A percentile compares a stretch with the other conserved stretches of the same genome.
phyloP scores from a whole-genome alignment of 2,113 vertebrate genomes.

The Macquaria ambigua region DNA sequence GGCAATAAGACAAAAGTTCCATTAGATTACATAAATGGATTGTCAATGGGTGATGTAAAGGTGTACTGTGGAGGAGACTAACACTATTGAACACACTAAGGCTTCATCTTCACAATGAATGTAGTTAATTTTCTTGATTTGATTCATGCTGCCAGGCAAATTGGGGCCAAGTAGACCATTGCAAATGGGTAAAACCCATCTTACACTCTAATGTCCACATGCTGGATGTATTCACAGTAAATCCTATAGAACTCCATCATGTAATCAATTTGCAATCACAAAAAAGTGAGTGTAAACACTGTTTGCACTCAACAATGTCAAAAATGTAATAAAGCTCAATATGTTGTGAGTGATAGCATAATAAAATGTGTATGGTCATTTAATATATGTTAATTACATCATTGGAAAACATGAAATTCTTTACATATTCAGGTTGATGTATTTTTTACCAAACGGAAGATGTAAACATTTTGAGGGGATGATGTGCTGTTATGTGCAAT shows the following conservation, averaged over 20 bases:
- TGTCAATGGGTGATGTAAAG: conserved; percentile 53
- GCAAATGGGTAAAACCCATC: conserved; percentile 25
- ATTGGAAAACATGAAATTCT: neutral
- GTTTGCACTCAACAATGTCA: neutral
- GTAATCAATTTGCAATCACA: conserved; percentile 12
- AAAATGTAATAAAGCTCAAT: conserved; percentile 7
- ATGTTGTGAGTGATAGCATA: neutral
- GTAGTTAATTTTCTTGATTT: conserved; percentile 54
- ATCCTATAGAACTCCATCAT: neutral
- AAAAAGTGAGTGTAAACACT: neutral
- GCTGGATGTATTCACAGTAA: conserved; percentile 23
- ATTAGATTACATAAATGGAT: conserved; percentile 68
- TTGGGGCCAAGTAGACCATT: conserved; percentile 13
- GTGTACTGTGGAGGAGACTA: conserved; percentile 29
- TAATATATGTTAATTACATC: conserved; percentile 13
- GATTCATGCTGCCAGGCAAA: conserved; percentile 46
- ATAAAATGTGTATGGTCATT: neutral
- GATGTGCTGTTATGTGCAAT: neutral
- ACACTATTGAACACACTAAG: conserved; percentile 2
- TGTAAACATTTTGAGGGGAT: neutral
- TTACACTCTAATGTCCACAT: conserved; percentile 20
- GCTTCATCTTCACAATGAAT: conserved; percentile 52
- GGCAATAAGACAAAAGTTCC: conserved; percentile 69
- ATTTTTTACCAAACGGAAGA: neutral
- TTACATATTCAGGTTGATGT: neutral